phyloP scores from a whole-genome alignment of 92 coral and sea anemone species.

The Umimayanthus chanpuru region DNA sequence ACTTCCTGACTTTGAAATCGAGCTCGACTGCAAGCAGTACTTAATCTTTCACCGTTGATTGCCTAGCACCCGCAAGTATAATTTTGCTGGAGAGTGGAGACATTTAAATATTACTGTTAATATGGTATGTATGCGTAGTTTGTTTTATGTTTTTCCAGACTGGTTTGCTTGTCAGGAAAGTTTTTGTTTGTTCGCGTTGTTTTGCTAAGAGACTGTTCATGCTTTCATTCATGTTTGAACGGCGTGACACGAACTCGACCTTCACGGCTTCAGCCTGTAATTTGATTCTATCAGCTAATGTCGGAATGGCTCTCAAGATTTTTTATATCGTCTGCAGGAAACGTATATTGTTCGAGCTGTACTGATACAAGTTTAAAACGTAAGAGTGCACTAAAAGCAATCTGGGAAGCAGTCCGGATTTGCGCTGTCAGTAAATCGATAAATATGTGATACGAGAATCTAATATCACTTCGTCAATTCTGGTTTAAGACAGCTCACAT shows the following conservation, averaged over 20 bases:
- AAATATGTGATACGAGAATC: no score
- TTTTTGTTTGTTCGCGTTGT: background rate
- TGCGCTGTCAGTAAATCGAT: background rate
- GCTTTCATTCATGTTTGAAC: background rate
- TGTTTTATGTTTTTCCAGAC: background rate
- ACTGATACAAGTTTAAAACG: background rate
- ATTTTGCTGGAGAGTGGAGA: no score
- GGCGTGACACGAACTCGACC: conserved; percentile 19
- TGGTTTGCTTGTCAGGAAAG: background rate
- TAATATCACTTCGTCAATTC: no score
- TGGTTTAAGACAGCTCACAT: no score
- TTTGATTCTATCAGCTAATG: background rate
- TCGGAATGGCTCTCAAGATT: background rate
- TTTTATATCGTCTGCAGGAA: background rate
- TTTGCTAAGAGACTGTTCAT: background rate
- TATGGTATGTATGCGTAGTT: background rate
- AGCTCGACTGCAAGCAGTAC: background rate
- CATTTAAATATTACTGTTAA: background rate
- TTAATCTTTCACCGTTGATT: background rate
- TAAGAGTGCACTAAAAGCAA: background rate
- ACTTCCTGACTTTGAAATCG: background rate
- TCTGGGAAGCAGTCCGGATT: no score
- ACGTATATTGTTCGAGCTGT: background rate
- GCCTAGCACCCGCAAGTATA: no score
- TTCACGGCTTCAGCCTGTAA: background rate